Percentiles rank a stretch among this genome's conserved stretches.
These are phyloP conservation scores for Morone chrysops DNA, from an alignment of 2,113 vertebrate species.

Conservation along the genomic window DNA sequence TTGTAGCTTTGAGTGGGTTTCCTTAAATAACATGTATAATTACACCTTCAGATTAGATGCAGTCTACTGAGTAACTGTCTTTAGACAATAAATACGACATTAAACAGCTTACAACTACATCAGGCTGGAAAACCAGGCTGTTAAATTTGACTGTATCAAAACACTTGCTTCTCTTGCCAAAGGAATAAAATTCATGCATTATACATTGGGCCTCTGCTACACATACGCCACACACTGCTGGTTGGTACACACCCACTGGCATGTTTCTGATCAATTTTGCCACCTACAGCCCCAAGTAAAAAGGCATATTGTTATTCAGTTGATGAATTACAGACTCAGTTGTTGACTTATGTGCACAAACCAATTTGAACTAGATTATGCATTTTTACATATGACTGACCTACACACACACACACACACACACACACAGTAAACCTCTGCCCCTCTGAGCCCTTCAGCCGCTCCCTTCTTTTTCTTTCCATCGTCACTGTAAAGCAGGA, in stretches of 20 bases:
- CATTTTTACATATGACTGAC: conserved; percentile 14
- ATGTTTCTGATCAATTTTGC: conserved; percentile 55
- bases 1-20: conserved; percentile 49
- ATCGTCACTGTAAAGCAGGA: conserved; percentile 72
- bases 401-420: neutral
- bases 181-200: conserved; percentile 71
- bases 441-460: conserved; percentile 45
- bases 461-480: conserved; percentile 57
- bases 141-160: conserved; percentile 51
- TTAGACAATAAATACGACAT: conserved; percentile 56
- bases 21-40: conserved; percentile 66
- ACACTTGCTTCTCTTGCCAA: conserved; percentile 62
- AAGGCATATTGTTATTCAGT: conserved; percentile 8
- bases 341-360: conserved; percentile 5
- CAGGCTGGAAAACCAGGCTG: conserved; percentile 29
- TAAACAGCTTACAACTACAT: conserved; percentile 47
- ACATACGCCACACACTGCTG: conserved; percentile 38
- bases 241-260: conserved; percentile 56
- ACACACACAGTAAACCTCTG: conserved; percentile 34
- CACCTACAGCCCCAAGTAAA: conserved; percentile 20
- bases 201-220: conserved; percentile 64
- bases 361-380: neutral
- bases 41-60: conserved; percentile 64
- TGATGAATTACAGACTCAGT: conserved; percentile 28
- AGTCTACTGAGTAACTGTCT: conserved; percentile 50